Base-by-base conservation (phyloP, 92 coral and sea anemone species). In the Paragorgia papillata region DNA sequence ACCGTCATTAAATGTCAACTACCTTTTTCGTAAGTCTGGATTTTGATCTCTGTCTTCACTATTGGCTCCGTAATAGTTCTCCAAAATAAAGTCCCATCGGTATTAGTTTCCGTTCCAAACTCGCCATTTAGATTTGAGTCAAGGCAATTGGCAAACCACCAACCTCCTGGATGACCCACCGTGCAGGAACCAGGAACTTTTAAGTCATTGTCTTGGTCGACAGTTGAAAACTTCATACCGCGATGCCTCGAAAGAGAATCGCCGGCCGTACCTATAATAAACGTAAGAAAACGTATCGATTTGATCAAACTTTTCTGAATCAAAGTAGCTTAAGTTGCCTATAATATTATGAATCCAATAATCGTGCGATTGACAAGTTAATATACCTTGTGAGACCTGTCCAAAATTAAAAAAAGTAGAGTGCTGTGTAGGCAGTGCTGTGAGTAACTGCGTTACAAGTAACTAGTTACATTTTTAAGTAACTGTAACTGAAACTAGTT, bases 101-200 rank as follows among this genome's bases (percentile, higher is more conserved):
- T 44, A 29, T 87, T 87, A 7, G 85, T 85, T 69, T 90, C 86
- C 14, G 88, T 85, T 67, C 55, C 32, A 53, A 84, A 90, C 88
- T 74, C 80, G 34, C 96, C 92, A 64, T 90, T 90, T 25, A 90
- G 79, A 75, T 90, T 90, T 3, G 92, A 90, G 3, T 82, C 82
- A 64, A 88, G 90, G 49, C 96, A 90, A 64, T 85, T 78, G 28
- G 86, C 83, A 64, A 88, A 90, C 96, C 96, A 90, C 96, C 96
- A 90, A 9, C 86, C 91, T 19, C 96, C 96, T 0, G 92, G 75
- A 76, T 84, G 80, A 30, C 80, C 83, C 18, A 57, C 56, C n/a
- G 96, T 70, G 46, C 96, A 90, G 37, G 78, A 75, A 9, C 71
- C 76, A 0, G 84, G 60, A 0, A 24, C 53, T 83, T 84, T 84